Evolutionary conservation across 2,113 vertebrate genomes (phyloP), one percentile per base, ranked within the genome.

Genomic region (Planiliza haematocheilus): DNA sequence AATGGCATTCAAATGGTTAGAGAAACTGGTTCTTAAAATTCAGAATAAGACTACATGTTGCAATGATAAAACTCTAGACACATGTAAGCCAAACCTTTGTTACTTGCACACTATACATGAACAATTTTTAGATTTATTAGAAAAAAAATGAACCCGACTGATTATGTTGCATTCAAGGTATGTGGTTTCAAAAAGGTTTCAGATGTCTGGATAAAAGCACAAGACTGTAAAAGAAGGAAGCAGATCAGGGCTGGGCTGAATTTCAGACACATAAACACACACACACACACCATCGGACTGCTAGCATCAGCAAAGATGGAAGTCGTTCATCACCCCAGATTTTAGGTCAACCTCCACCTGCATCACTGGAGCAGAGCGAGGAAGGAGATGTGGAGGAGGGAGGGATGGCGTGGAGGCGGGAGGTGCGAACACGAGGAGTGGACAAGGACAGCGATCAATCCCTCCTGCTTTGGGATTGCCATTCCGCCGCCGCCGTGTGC

Each of bases 261-360:
- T 16, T 65, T 63, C 51, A 71, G 7, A 51, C 21, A 21, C 49
- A 63, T 67, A 56, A 39, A 66, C 17, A 37, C 42, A 34, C 46
- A 61, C 39, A 65, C 49, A 43, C 74, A 63, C 70, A 14, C 34
- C 57, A 60, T 59, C n/a, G 12, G 70, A 66, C 55, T 70, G 58
- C 80, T 52, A 78, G 43, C 77, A 57, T 92, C 89, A 79, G 90
- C 86, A 74, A 30, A 51, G 72, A 88, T 60, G 63, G 70, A 50
- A 87, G 79, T 80, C 88, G 90, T 93, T 89, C 74, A 93, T 94
- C 93, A 94, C 65, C 83, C 81, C 62, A 78, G 74, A 86, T 93
- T 91, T 89, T 86, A 90, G 93, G 92, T 89, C 91, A 92, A 56
- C 49, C 70, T 88, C 83, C 80, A 88, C 85, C 88, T 88, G 85